A percentile compares a stretch with the other conserved stretches of the same genome.
phyloP scores from a whole-genome alignment of 2,797 vertebrate genomes.

The Pterois miles region DNA sequence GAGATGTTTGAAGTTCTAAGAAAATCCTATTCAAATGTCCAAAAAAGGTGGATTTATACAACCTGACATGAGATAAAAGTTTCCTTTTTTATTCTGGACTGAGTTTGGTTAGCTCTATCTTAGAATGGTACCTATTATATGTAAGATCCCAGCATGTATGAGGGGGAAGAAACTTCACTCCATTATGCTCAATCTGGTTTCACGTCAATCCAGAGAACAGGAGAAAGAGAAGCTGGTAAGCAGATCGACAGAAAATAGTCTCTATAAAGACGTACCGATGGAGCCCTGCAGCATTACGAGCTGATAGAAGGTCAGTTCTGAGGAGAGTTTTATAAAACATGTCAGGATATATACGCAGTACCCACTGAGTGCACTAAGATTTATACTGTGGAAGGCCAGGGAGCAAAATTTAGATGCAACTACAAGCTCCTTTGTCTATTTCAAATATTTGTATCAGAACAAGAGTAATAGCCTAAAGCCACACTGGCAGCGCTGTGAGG shows the following conservation, averaged over 20 bases:
- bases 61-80: conserved; percentile 51
- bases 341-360: conserved; percentile 14
- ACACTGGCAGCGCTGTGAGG: not conserved
- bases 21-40: conserved; percentile 33
- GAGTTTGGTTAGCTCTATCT: conserved; percentile 1
- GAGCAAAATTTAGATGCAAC: conserved; percentile 7
- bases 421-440: conserved; percentile 18
- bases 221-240: conserved; percentile 40
- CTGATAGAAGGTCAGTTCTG: conserved; percentile 52
- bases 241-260: conserved; percentile 44
- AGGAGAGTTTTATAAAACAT: conserved; percentile 47
- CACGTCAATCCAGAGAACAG: conserved; percentile 38
- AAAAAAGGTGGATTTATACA: conserved; percentile 28
- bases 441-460: not conserved
- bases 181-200: conserved; percentile 57
- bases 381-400: conserved; percentile 32
- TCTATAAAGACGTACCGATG: conserved; percentile 18
- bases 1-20: not conserved
- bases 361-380: conserved; percentile 13
- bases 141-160: conserved; percentile 13
- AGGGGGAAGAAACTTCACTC: conserved; percentile 12
- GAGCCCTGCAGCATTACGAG: conserved; percentile 20
- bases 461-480: not conserved
- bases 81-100: conserved; percentile 16
- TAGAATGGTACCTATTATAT: conserved; percentile 51